Evolutionary conservation across 2,113 vertebrate species (phyloP), one percentile per base, ranked within the genome.

Genomic region (Dinomys branickii): DNA sequence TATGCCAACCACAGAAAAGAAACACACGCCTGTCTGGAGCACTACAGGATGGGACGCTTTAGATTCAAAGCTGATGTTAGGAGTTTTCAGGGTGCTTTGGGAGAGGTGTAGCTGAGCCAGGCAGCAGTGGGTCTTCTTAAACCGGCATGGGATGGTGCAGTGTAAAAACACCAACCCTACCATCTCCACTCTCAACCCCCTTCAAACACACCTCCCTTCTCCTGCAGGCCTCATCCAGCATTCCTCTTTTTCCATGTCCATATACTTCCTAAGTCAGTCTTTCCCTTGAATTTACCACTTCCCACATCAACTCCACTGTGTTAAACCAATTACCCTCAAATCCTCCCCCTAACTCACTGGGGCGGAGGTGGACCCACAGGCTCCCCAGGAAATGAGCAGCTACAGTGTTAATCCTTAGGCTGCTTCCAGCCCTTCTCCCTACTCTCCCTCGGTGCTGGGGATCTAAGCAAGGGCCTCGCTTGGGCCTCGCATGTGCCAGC

Each of bases 1-100:
- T 88, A 1, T 91, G 92, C 95, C 96, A 98, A 88, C 97, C 97
- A 93, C 96, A 92, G 92, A 96, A 94, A 94, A 86, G 91, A 94
- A 94, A 96, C 88, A 94, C 58, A 94, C 0, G 35, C 92, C 96
- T 86, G 92, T 97, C 95, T 96, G 96, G 92, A 91, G 87, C 16
- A 0, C 73, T 24, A 30, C 52, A 41, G 73, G 41, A 77, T 24
- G 63, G 73, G 82, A 78, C 67, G 88, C 58, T 63, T 73, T 12
- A 54, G 85, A 90, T 56, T 12, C 54, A 13, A 44, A 22, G 77
- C 33, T 71, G 35, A 54, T 14, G 26, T n/a, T 78, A 19, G 26
- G 63, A 47, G 71, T n/a, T 54, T 59, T 71, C 38, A 9, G 3
- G 56, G 78, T 13, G 8, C 47, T 73, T 73, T 44, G 59, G 33